Evolutionary conservation across 2,888 invertebrate species (phyloP).

Genomic region (Alcis repandata): DNA sequence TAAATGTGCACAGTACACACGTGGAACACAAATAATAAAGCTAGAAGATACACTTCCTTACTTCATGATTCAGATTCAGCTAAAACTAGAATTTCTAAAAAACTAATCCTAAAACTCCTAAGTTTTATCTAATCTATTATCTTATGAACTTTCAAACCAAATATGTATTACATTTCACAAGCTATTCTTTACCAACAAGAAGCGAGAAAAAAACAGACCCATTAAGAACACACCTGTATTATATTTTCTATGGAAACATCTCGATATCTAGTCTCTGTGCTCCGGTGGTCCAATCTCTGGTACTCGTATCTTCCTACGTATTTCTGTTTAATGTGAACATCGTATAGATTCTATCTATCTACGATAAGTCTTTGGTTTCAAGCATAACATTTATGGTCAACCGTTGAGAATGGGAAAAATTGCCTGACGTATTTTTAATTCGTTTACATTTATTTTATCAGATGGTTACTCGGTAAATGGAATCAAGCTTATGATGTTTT

Average conservation of each 20-base stretch:
- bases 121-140: too few relatives aligned
- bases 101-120: too few relatives aligned
- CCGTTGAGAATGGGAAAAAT: not conserved
- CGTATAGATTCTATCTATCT: slow-evolving; percentile 11
- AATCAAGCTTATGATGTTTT: too few relatives aligned
- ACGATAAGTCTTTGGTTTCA: slow-evolving; percentile 3
- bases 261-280: slow-evolving; percentile 7
- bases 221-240: slow-evolving; percentile 36
- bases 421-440: not conserved
- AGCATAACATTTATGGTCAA: not conserved
- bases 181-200: not conserved
- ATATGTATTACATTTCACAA: not conserved
- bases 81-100: too few relatives aligned
- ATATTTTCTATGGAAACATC: slow-evolving; percentile 41
- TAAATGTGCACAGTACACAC: too few relatives aligned
- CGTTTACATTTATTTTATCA: not conserved
- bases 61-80: too few relatives aligned
- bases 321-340: slow-evolving; percentile 13
- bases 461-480: too few relatives aligned
- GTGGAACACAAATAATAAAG: too few relatives aligned
- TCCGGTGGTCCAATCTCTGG: slow-evolving; percentile 40
- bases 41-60: too few relatives aligned
- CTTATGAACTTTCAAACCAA: too few relatives aligned
- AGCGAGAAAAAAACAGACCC: slow-evolving; percentile 15
- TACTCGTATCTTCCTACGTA: slow-evolving; percentile 35